Percentiles rank a stretch among this genome's conserved stretches.
Conservation (phyloP, 2,888 invertebrate genomes). For the Tetramorium bicarinatum region DNA sequence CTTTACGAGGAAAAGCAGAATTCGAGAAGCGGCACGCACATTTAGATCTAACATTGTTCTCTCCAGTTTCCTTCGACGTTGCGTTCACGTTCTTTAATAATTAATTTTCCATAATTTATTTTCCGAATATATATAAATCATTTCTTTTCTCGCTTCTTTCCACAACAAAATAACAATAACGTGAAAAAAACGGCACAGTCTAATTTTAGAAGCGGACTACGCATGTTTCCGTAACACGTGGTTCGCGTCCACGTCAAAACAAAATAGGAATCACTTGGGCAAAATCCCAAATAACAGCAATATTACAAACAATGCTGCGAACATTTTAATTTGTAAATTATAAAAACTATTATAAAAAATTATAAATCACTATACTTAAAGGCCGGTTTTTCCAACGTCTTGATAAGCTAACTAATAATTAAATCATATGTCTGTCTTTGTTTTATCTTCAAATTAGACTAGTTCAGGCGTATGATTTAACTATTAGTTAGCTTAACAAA, state of each 20-base stretch:
- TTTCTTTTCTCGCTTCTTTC: not conserved
- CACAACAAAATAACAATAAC: not conserved
- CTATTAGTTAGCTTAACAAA: too few relatives aligned
- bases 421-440: too few relatives aligned
- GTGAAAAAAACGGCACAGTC: not conserved
- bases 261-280: constrained; percentile 11
- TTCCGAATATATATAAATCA: not conserved
- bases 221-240: not conserved
- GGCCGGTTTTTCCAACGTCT: too few relatives aligned
- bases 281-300: not conserved
- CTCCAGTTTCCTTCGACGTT: not conserved
- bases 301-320: not conserved
- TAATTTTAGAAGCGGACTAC: constrained; percentile 8
- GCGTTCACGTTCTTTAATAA: not conserved
- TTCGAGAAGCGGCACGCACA: not conserved
- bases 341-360: too few relatives aligned
- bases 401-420: too few relatives aligned
- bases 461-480: too few relatives aligned
- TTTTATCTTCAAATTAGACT: too few relatives aligned
- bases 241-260: not conserved
- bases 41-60: not conserved
- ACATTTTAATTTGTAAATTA: not conserved
- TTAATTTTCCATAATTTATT: not conserved
- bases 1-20: not conserved
- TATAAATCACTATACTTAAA: not conserved